Evolutionary conservation across 1,140 invertebrate species (phyloP), one percentile per base, ranked within the genome.

Genomic region (Hylyphantes graminicola): DNA sequence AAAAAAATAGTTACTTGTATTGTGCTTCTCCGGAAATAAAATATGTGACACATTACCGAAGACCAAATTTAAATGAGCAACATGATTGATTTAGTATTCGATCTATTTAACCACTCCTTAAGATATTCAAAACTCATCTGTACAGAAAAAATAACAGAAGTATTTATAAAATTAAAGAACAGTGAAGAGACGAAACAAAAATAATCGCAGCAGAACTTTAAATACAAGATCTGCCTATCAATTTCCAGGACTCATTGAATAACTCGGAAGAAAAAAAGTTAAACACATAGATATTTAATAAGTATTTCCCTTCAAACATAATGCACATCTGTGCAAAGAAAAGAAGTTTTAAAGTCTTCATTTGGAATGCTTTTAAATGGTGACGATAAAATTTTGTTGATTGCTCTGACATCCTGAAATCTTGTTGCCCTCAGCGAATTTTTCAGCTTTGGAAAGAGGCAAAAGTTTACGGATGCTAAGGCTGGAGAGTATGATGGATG

Each of bases 341-440:
- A 59, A 55, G 7, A 55, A 73, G 9, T 54, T 19, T 55, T 73
- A 17, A 57, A 74, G 17, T 55, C 53, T 19, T 74, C n/a, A 57
- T 74, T 35, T 7, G 54, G 53, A 73, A 55, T 35, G 54, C 53
- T 73, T 8, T 65, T 65, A 10, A 74, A 74, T 74, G 3, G 5
- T 4, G 54, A 74, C 53, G 0, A 35, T 21, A 55, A 15, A 2
- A 10, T 57, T 19, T 74, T 19, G 17, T 74, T 74, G 48, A 74
- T 74, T 53, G 15, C 17, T 74, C 19, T 7, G 51, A 57, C 70
- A 74, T 74, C 70, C 53, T 74, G 15, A 57, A 74, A 74, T 74
- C 53, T 74, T 74, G 17, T 74, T 74, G 0, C 53, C 53, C 12
- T 19, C 12, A 19, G n/a, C 55, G 11, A 48, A 48, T 75, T 63